Base-by-base conservation (phyloP, 2,888 invertebrate genomes). In the Cataglyphis cursor region DNA sequence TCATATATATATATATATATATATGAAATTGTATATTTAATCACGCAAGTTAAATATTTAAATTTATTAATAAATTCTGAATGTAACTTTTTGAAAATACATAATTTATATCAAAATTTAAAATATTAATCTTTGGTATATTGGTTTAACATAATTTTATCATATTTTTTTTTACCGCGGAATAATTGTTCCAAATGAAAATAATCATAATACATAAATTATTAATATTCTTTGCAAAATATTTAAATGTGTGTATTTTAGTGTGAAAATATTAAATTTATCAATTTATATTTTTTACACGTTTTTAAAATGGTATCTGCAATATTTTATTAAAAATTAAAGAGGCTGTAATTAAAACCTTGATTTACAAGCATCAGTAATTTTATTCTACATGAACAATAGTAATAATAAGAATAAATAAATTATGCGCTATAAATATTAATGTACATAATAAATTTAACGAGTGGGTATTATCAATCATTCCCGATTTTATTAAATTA, bases 311-410 rank as follows among this genome's bases (percentile, higher is more conserved):
- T 15, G 9, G 31, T 31, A n/a, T 48, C 3, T 18, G n/a, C 8
- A 68, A 57, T 21, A 48, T 68, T 70, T 51, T 35, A 70, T 70
- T 51, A 51, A 51, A 70, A 51, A 51, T 51, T 70, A n/a, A 51
- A 51, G 18, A 18, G 0, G 8, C 48, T 51, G 1, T 12, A 54
- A 70, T 54, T 54, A 54, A 51, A 70, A 70, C 51, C 51, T 70
- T 1, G 10, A 18, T 38, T 38, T 0, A 24, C 21, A 21, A 18
- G 24, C 35, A 72, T 57, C 9, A 57, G 15, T 12, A 24, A 59
- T 38, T 41, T 24, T n/a, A 72, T 0, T 3, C 8, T 10, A 18
- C 2, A 18, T 15, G 15, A 35, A 70, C n/a, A 31, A n/a, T n/a
- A n/a, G n/a, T n/a, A n/a, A n/a, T 12, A 38, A 57, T 57, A 24